Conservation (phyloP, 2,888 invertebrate species). For the Pseudococcus jackbeardsleyi region DNA sequence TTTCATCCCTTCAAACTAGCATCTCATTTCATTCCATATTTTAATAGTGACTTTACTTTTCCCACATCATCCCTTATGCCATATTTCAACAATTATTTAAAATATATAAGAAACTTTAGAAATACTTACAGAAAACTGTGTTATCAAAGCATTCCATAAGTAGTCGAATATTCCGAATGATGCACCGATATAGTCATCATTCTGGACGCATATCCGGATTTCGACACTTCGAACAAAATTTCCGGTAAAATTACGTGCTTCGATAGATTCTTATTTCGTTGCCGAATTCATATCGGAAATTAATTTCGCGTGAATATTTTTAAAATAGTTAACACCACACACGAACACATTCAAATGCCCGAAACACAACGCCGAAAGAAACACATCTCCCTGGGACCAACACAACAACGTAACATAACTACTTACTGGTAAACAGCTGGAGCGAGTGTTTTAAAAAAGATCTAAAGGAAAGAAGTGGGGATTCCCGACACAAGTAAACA, state of each 20-base stretch:
- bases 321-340: not conserved
- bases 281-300: constrained; percentile 6
- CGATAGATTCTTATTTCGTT: not conserved
- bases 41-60: not conserved
- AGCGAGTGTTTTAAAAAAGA: not conserved
- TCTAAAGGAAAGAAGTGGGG: constrained; percentile 12
- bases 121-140: constrained; percentile 17
- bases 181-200: constrained; percentile 38
- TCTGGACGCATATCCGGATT: constrained; percentile 35
- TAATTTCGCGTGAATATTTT: constrained; percentile 13
- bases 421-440: constrained; percentile 45
- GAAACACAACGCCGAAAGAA: not conserved
- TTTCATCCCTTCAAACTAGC: not conserved
- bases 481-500: not conserved
- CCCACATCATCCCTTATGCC: not conserved
- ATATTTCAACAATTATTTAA: not conserved
- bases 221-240: not conserved
- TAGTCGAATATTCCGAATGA: constrained; percentile 30
- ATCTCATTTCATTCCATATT: not conserved
- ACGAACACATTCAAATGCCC: constrained; percentile 23
- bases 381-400: constrained; percentile 13
- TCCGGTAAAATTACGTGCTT: not conserved
- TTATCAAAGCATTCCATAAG: constrained; percentile 49
- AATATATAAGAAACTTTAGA: not conserved
- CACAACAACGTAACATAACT: constrained; percentile 28